Conservation (phyloP, 2,888 invertebrate species). For the Subacronicta megacephala region DNA sequence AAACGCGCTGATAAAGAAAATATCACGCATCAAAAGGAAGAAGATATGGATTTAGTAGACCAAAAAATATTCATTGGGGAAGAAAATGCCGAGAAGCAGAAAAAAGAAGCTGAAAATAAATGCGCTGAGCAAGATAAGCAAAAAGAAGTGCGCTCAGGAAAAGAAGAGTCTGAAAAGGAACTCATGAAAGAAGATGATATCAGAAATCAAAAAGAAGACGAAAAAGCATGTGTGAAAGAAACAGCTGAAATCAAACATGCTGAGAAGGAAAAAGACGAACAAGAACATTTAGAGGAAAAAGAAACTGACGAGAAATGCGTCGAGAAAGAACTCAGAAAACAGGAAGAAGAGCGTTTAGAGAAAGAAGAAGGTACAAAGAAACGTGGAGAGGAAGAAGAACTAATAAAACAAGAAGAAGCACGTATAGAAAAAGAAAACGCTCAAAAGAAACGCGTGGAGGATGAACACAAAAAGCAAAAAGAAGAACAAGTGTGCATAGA, state of each 20-base stretch:
- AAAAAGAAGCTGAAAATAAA: not conserved
- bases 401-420: not conserved
- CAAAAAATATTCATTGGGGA: no score
- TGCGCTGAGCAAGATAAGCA: not conserved
- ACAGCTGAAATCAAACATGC: slow-evolving; percentile 60
- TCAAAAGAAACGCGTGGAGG: not conserved
- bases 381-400: not conserved
- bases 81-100: no score
- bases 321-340: slow-evolving; percentile 13
- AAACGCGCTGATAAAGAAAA: not conserved
- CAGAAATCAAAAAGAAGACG: slow-evolving; percentile 61
- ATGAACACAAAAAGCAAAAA: not conserved
- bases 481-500: not conserved
- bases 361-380: not conserved
- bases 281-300: no score
- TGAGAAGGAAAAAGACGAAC: slow-evolving; percentile 51
- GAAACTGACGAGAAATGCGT: slow-evolving; percentile 18
- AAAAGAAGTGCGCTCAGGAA: slow-evolving; percentile 5
- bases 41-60: no score
- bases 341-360: not conserved
- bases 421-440: not conserved
- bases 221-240: slow-evolving; percentile 55
- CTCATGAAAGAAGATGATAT: not conserved
- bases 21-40: not conserved
- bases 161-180: not conserved